phyloP scores from a whole-genome alignment of 2,888 invertebrate species.

The Pristionchus arcanus region DNA sequence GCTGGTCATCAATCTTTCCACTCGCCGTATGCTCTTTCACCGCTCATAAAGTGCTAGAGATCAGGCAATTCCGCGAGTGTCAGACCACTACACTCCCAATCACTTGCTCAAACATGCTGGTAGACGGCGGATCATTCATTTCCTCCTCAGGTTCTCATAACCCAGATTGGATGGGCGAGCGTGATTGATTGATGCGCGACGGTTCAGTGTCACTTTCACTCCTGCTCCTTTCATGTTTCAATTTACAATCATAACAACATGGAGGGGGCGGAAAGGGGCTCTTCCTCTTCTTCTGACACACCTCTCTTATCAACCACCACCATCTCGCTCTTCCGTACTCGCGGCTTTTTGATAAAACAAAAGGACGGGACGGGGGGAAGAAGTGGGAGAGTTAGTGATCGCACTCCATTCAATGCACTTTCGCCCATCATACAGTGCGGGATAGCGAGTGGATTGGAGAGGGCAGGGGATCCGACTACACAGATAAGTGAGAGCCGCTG shows the following conservation, averaged over 20 bases:
- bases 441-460: background rate
- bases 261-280: background rate
- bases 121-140: background rate
- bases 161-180: constrained; percentile 24
- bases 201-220: constrained; percentile 35
- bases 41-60: background rate
- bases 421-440: background rate
- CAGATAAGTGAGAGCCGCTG: constrained; percentile 3
- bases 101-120: constrained; percentile 10
- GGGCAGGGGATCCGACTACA: background rate
- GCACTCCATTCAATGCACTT: background rate
- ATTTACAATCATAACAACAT: constrained; percentile 14
- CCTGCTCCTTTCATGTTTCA: background rate
- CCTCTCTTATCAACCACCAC: constrained; percentile 36
- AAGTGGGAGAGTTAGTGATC: background rate
- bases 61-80: background rate
- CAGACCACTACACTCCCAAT: background rate
- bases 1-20: background rate
- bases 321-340: background rate
- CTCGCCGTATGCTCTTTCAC: background rate
- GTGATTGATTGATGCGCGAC: background rate
- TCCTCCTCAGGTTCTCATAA: constrained; percentile 30
- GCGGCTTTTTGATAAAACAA: constrained; percentile 47
- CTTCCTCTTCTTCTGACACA: constrained; percentile 29
- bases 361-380: constrained; percentile 20